phyloP scores from a whole-genome alignment of 2,797 vertebrate species.

The Malacoctenus gilli region DNA sequence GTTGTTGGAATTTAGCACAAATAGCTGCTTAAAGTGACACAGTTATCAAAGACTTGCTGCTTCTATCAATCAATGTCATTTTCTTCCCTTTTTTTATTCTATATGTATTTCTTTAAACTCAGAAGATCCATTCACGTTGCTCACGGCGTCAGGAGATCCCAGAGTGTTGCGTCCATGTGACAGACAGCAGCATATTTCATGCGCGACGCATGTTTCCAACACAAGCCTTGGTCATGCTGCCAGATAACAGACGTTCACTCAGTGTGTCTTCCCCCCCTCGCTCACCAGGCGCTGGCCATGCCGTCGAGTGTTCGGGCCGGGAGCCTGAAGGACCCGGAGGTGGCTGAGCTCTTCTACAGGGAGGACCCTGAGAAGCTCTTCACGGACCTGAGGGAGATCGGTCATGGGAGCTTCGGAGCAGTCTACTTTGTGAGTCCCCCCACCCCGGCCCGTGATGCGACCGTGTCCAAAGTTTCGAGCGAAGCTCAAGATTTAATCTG shows the following conservation, averaged over 20 bases:
- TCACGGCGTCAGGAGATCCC: neutral
- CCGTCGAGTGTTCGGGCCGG: conserved; percentile 92
- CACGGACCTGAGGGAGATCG: conserved; percentile 92
- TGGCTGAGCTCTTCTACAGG: conserved; percentile 94
- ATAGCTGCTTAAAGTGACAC: no score
- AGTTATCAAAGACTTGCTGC: no score
- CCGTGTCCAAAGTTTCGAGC: no score
- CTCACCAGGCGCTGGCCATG: conserved; percentile 87
- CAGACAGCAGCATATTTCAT: conserved; percentile 15
- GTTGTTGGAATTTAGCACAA: no score
- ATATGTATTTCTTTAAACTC: no score
- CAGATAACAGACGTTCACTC: conserved; percentile 42
- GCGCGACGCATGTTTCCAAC: conserved; percentile 8
- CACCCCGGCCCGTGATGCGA: no score
- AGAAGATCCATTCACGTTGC: no score
- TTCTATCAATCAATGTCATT: no score
- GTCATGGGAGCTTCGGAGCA: conserved; percentile 94
- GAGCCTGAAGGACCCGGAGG: conserved; percentile 95
- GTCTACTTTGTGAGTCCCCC: conserved; percentile 90
- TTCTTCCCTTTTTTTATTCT: no score
- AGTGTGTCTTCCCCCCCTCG: conserved; percentile 35
- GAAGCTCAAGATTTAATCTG: no score
- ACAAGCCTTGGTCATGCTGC: conserved; percentile 21
- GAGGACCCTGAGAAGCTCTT: conserved; percentile 95
- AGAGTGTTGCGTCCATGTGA: conserved; percentile 3